Base-by-base conservation (phyloP, 2,888 invertebrate genomes). In the Xestia ashworthii region DNA sequence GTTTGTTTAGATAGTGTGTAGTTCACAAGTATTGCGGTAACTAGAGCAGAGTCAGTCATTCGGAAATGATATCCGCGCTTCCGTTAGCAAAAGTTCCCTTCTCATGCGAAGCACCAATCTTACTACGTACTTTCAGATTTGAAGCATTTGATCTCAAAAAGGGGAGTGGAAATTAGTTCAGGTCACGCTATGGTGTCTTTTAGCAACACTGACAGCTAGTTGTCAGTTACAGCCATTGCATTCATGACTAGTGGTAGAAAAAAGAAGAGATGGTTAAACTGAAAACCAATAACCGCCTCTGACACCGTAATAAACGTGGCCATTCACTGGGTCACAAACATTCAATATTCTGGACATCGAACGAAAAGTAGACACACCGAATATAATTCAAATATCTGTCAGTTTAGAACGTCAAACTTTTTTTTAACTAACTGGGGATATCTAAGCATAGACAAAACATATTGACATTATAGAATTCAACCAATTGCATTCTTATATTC, bases 61-160 rank as follows among this genome's bases (percentile, higher is more conserved):
- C 58, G 67, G 66, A 81, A 83, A 75, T 86, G n/a, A 85, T 77
- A 64, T 70, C 41, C 38, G 46, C 53, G 44, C 64, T 81, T 82
- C 62, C 67, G 60, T 80, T 74, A 67, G 48, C 67, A 68, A 74
- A 78, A 78, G 75, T 58, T 74, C 62, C 65, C 38, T 76, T 82
- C 58, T 62, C 71, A 77, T 69, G 73, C 73, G 41, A 71, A 64
- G 48, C 38, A 62, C 62, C 50, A n/a, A 60, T 58, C 16, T 22
- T 22, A 41, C 48, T 82, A 32, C 58, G 25, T 77, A 69, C 44
- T 74, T 60, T 73, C 8, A 48, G 58, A 79, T 71, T 70, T 67
- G n/a, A 53, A 4, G 58, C 60, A 70, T 53, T 60, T 65, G 46
- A n/a, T 66, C 55, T 66, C n/a, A 12, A 19, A 41, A 60, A 78